Percentiles rank a stretch among this genome's conserved stretches.
Conservation (phyloP, 2,888 invertebrate species). For the Dynastes maya region DNA sequence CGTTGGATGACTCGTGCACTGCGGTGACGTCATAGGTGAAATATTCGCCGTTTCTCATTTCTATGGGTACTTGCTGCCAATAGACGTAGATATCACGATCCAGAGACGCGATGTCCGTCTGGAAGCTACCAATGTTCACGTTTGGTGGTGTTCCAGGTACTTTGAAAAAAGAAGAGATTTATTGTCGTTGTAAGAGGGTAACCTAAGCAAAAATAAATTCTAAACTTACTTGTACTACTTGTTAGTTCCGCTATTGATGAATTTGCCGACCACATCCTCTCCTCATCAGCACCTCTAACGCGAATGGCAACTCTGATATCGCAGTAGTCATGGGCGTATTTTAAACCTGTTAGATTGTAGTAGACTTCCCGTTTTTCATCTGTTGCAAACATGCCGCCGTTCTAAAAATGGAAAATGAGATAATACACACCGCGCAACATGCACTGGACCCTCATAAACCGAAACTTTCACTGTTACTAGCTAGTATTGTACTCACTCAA, state of each 20-base stretch:
- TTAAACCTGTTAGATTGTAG: constrained; percentile 73
- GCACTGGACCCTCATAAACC: too few species aligned
- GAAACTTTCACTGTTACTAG: too few species aligned
- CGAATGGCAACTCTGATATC: constrained; percentile 81
- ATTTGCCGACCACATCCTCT: constrained; percentile 81
- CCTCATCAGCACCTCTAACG: constrained; percentile 72
- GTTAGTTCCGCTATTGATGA: constrained; percentile 77
- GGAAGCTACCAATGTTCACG: constrained; percentile 83
- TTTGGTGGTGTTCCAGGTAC: constrained; percentile 81
- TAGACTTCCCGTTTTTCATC: constrained; percentile 53
- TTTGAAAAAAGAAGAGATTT: constrained; percentile 59
- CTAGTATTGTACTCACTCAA: too few species aligned
- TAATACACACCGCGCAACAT: too few species aligned
- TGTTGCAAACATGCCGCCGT: constrained; percentile 50
- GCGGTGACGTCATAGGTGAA: constrained; percentile 79
- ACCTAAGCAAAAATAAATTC: constrained; percentile 12
- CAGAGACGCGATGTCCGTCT: constrained; percentile 61
- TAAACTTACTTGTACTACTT: constrained; percentile 65
- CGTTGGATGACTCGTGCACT: neutral
- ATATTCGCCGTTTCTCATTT: constrained; percentile 82
- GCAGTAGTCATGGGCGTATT: constrained; percentile 80
- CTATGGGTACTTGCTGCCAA: constrained; percentile 83
- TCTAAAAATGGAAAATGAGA: constrained; percentile 44
- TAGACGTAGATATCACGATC: constrained; percentile 78
- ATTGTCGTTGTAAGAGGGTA: neutral